Evolutionary conservation across 2,888 invertebrate genomes (phyloP).

Genomic region (Endotricha flammealis): DNA sequence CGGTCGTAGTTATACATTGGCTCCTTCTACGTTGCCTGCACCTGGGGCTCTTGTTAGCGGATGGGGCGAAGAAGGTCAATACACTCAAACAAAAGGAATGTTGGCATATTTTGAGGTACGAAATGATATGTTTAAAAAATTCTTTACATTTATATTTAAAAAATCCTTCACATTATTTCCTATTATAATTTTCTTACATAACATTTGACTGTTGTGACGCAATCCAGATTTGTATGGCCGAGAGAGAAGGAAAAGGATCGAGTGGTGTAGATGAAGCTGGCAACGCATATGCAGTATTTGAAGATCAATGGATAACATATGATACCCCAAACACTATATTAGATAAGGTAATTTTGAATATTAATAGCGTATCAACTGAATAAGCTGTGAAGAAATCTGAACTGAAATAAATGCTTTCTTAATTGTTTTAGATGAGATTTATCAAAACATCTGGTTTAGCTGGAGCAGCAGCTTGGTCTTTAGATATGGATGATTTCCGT

Average conservation of each 20-base stretch:
- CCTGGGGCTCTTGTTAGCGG: conserved; percentile 80
- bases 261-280: conserved; percentile 79
- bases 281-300: conserved; percentile 81
- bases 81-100: conserved; percentile 82
- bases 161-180: too few relatives aligned
- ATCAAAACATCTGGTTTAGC: conserved; percentile 80
- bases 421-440: conserved; percentile 77
- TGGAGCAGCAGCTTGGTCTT: conserved; percentile 84
- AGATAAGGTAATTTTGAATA: conserved; percentile 74
- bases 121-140: too few relatives aligned
- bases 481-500: conserved; percentile 88
- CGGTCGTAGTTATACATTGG: conserved; percentile 84
- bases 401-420: conserved; percentile 3
- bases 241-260: conserved; percentile 75
- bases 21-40: conserved; percentile 65
- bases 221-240: conserved; percentile 74
- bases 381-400: neutral
- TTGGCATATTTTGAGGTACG: conserved; percentile 85
- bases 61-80: conserved; percentile 81
- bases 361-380: too few relatives aligned
- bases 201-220: too few relatives aligned
- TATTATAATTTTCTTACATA: too few relatives aligned
- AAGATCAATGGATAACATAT: conserved; percentile 89
- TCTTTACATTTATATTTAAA: too few relatives aligned
- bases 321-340: conserved; percentile 83